Evolutionary conservation across 2,888 invertebrate species (phyloP), one percentile per base, ranked within the genome.

Genomic region (Nysson spinosus): DNA sequence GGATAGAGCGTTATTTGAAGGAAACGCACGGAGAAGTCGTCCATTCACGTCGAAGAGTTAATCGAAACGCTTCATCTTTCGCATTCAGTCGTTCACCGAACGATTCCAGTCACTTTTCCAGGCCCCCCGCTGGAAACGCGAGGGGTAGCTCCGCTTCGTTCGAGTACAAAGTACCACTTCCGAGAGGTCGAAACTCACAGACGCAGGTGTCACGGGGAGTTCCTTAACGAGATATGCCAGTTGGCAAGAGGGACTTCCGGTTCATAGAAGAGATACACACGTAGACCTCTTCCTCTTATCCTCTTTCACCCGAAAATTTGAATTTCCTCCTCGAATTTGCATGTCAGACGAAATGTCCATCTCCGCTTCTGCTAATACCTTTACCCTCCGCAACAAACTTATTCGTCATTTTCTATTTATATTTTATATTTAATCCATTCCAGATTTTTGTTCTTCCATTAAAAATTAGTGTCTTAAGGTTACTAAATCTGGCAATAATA

Each of bases 141-240:
- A 51, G 35, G 16, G 28, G 17, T 19, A 14, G 17, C 32, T 28
- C 32, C 32, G 3, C 5, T 32, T 3, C 22, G 19, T 19, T n/a
- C n/a, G n/a, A 6, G n/a, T 32, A 28, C 54, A 44, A 44, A 11
- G 56, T 35, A 11, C 39, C 4, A 11, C 3, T 35, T 54, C 28
- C 40, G n/a, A 35, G 52, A 60, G 43, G 42, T 58, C 47, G 35
- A 37, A 52, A 32, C 28, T 32, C 46, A 39, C 42, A 17, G 32
- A 28, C 40, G 50, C 55, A 47, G 55, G 19, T 54, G 56, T 40
- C 40, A 16, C 22, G 24, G 54, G 55, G 58, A 70, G 71, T 75
- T 75, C 58, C 68, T 70, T 78, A 75, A 78, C 72, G 72, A 74
- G 74, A 77, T 76, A 77, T 71, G 55, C 51, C 74, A 65, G 71